Evolutionary conservation across 2,113 vertebrate species (phyloP).

Genomic region (Chloropsis cyanopogon): DNA sequence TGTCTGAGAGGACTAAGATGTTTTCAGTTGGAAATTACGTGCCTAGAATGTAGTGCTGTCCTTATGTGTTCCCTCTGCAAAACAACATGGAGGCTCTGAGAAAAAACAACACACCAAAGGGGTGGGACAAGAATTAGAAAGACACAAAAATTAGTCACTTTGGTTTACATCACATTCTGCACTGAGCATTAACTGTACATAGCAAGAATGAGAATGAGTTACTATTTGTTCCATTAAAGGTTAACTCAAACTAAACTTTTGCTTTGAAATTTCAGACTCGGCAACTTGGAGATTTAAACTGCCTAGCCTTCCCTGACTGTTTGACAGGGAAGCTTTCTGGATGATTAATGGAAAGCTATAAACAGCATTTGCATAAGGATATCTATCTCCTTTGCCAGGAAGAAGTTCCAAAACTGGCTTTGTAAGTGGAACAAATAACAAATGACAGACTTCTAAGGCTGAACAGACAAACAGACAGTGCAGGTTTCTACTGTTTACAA

Average conservation of each 20-base stretch:
- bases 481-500: neutral
- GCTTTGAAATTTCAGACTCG: neutral
- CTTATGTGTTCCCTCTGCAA: neutral
- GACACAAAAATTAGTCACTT: neutral
- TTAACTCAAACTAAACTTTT: neutral
- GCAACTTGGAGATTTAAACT: neutral
- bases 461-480: neutral
- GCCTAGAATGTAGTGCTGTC: neutral
- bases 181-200: neutral
- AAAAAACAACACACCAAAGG: neutral
- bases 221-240: neutral
- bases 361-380: neutral
- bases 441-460: neutral
- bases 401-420: neutral
- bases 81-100: neutral
- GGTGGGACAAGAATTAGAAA: neutral
- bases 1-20: neutral
- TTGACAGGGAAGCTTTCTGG: neutral
- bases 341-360: slow-evolving; percentile 6
- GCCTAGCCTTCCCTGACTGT: neutral
- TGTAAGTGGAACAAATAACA: neutral
- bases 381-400: neutral
- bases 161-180: neutral
- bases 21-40: neutral
- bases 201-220: neutral